Evolutionary conservation across 2,888 invertebrate genomes (phyloP), one percentile per base, ranked within the genome.

Genomic region (Tanytarsus gracilentus): DNA sequence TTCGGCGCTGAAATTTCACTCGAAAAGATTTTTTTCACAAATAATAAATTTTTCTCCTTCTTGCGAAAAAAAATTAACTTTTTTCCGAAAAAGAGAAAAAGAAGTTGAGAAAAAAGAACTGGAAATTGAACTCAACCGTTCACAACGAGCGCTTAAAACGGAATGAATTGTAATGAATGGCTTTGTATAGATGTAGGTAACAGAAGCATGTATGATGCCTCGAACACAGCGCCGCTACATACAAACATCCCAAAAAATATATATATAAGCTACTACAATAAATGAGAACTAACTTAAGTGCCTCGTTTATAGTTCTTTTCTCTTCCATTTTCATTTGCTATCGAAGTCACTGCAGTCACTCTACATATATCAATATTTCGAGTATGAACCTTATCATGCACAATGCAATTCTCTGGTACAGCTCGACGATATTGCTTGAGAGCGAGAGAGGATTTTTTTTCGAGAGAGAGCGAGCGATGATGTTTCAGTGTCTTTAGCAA

Each of bases 151-250:
- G 62, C 30, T 62, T 40, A 44, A 58, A 58, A 59, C 58, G 58
- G 62, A 62, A 62, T 62, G 62, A 58, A 40, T 62, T 50, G 61
- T 50, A 39, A 56, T 55, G 39, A 61, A 49, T 49, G 25, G 53
- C 33, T 44, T 52, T 61, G 44, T 61, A 53, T 53, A 33, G 53
- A 53, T 53, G 53, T 53, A 53, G 53, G 53, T 53, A 53, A 53
- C 53, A 33, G 33, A 23, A 55, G 27, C 55, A 55, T 40, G 53
- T 53, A 36, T 53, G 53, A 53, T 53, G 36, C 53, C 44, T 21
- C 44, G 44, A 44, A 44, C 44, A 44, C 44, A 44, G 44, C 44
- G 44, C 44, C 23, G 44, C 44, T 44, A 44, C 44, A 44, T 44
- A 44, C 44, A 44, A 44, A 44, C 44, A 44, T 44, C 44, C 44